Evolutionary conservation across 1,140 invertebrate species (phyloP), one percentile per base, ranked within the genome.

Genomic region (Drosophila hydei): DNA sequence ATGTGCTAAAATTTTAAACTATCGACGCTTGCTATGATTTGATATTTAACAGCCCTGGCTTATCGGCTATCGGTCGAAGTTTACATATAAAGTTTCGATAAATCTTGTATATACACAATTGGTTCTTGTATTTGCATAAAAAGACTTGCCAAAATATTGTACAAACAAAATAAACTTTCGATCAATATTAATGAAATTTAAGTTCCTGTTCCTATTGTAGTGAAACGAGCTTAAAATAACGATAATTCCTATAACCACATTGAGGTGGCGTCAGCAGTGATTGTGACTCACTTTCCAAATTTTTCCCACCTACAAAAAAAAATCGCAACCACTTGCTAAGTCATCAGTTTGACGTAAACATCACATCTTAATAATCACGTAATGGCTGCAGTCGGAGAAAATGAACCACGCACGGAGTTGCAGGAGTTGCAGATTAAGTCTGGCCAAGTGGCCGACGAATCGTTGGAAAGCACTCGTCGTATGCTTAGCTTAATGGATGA

Each of bases 401-500:
- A 93, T 33, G 94, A 94, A 54, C 95, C 95, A 43, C 93, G 94
- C 59, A 94, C 95, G 4, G 96, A 97, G 91, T 92, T 97, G 76
- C 95, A 97, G 91, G 95, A 96, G 89, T 91, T 97, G 72, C 96
- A 97, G 92, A 92, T 96, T 61, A 95, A 95, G 92, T 93, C 95
- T 50, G 95, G 94, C 74, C 93, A 96, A 92, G 93, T 94, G 74
- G 96, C 96, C 77, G 96, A 97, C 95, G 96, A 96, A 96, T 99
- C 98, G 16, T 92, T 99, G 94, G 98, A 99, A 92, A 97, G 97
- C 83, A 99, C 98, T 9, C 94, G 98, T 84, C 97, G 98, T 89
- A 99, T 99, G 98, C 94, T 99, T 92, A 93, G 95, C 50, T 93
- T 99, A 91, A 98, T 97, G 93, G 98, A 99, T 93, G 98, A 99